Evolutionary conservation across 2,113 vertebrate genomes (phyloP).

Genomic region (Vanacampus margaritifer): DNA sequence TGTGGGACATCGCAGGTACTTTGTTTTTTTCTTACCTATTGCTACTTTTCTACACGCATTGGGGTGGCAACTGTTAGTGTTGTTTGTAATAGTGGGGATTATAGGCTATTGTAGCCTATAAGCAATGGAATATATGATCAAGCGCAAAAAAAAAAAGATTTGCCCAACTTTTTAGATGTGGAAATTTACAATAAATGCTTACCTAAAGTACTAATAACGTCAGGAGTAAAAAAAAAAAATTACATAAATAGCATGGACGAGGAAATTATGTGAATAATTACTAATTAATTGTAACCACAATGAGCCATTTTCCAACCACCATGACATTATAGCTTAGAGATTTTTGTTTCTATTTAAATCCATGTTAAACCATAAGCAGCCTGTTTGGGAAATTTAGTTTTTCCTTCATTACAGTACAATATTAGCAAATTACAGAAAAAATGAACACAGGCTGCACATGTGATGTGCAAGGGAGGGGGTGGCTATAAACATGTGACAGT

Average conservation of each 20-base stretch:
- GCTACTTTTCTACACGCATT: constrained; percentile 17
- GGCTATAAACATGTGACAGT: not conserved
- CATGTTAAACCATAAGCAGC: not conserved
- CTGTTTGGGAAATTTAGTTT: not conserved
- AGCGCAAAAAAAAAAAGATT: not conserved
- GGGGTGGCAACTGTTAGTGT: not conserved
- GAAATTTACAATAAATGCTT: not conserved
- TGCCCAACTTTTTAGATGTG: not conserved
- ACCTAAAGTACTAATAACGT: not conserved
- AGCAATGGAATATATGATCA: not conserved
- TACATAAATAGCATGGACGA: not conserved
- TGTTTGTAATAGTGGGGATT: not conserved
- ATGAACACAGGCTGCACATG: not conserved
- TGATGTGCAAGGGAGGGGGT: not conserved
- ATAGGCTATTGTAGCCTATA: not conserved
- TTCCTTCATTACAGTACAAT: not conserved
- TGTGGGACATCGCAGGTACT: constrained; percentile 79
- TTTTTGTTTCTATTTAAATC: not conserved
- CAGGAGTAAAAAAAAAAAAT: not conserved
- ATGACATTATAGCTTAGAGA: not conserved
- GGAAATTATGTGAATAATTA: constrained; percentile 3
- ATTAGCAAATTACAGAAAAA: not conserved
- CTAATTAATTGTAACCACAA: not conserved
- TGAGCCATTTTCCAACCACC: not conserved
- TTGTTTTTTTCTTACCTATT: rapidly evolving